Evolutionary conservation across 1,140 invertebrate species (phyloP).

Genomic region (Heliconius hewitsoni): DNA sequence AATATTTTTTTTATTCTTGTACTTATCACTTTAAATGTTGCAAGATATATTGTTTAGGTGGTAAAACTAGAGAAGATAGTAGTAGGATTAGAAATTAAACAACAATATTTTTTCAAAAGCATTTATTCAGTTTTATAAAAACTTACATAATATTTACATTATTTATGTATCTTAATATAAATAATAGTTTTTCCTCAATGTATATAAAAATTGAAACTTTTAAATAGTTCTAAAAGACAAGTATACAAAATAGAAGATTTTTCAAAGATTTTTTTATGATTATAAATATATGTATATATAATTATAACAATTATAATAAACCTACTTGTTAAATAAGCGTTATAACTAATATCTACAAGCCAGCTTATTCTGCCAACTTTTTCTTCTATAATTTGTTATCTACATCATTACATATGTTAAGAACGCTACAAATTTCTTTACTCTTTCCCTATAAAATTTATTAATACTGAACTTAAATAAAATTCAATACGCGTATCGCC

Average conservation of each 20-base stretch:
- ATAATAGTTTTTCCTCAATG: conserved; percentile 9
- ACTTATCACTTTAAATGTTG: too few relatives aligned
- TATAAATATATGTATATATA: background rate
- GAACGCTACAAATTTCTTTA: background rate
- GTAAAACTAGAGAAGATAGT: too few relatives aligned
- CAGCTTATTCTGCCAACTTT: background rate
- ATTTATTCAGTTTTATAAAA: conserved; percentile 24
- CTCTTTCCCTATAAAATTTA: background rate
- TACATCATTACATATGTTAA: background rate
- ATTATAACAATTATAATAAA: background rate
- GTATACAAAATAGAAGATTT: background rate
- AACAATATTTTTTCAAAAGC: background rate
- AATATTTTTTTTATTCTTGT: too few relatives aligned
- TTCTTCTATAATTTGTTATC: background rate
- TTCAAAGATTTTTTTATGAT: background rate
- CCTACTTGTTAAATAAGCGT: conserved; percentile 1
- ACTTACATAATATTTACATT: conserved; percentile 28
- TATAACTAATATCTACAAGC: conserved; percentile 1
- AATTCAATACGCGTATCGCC: background rate
- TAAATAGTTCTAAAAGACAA: background rate
- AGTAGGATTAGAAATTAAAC: background rate
- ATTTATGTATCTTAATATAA: conserved; percentile 8
- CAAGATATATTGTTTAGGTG: too few relatives aligned
- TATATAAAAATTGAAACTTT: background rate
- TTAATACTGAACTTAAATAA: conserved; percentile 24